Evolutionary conservation across 2,113 vertebrate species (phyloP).

Genomic region (Turdus rufiventris): DNA sequence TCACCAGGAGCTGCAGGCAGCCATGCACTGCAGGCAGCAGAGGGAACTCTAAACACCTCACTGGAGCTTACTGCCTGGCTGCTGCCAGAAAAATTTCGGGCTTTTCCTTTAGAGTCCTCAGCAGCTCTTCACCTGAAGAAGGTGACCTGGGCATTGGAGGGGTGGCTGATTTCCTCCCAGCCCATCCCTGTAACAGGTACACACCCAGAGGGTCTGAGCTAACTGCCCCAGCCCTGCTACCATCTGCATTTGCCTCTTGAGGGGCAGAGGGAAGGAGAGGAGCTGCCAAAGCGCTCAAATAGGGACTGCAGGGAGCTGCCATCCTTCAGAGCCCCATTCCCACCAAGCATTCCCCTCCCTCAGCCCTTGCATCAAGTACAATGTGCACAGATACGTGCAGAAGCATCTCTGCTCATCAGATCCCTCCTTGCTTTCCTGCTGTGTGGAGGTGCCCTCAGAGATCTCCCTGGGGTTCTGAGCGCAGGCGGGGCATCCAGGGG

Average conservation of each 20-base stretch:
- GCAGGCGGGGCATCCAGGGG: background rate
- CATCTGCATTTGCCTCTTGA: background rate
- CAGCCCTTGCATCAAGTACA: background rate
- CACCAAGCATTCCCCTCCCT: background rate
- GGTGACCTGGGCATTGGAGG: background rate
- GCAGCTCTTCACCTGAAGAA: background rate
- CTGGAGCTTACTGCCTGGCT: background rate
- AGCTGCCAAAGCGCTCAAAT: background rate
- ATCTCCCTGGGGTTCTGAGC: background rate
- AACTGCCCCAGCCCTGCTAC: background rate
- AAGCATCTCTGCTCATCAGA: background rate
- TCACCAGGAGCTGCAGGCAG: background rate
- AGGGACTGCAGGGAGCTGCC: background rate
- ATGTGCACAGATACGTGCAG: background rate
- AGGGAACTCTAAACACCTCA: slow-evolving; percentile 46
- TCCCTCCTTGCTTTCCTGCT: background rate
- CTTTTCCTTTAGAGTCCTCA: background rate
- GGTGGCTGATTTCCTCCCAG: background rate
- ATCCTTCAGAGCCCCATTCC: background rate
- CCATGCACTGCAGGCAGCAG: background rate
- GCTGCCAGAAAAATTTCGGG: background rate
- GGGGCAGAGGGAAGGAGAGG: background rate
- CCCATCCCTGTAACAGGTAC: background rate
- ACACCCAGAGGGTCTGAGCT: background rate
- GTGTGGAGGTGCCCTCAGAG: background rate